These are phyloP conservation scores for Nothobranchius furzeri DNA, from an alignment of 2,113 vertebrate genomes.

Conservation along the genomic window DNA sequence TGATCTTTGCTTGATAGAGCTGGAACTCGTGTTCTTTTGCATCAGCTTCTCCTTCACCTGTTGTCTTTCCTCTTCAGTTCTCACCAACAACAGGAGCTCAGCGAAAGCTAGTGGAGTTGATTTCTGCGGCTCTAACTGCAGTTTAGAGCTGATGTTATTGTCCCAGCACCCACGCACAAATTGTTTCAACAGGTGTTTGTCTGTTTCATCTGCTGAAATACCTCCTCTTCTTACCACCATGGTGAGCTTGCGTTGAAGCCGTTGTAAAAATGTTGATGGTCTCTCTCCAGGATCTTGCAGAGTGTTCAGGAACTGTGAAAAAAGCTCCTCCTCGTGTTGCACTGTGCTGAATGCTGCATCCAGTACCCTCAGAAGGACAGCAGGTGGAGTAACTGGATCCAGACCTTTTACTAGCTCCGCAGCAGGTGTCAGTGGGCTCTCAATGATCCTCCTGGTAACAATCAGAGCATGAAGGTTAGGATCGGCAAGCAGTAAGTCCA, in stretches of 20 bases:
- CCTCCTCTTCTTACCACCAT: not conserved
- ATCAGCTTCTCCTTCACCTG: not conserved
- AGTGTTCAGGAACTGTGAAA: not conserved
- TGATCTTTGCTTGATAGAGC: too few relatives aligned
- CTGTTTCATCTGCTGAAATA: not conserved
- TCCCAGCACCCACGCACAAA: not conserved
- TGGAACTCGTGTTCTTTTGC: not conserved
- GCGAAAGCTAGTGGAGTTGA: not conserved
- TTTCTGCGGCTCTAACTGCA: not conserved
- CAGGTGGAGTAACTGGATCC: not conserved
- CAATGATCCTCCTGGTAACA: not conserved
- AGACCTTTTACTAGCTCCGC: not conserved
- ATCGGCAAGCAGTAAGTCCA: not conserved
- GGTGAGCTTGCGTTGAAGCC: not conserved
- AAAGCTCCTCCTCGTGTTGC: not conserved
- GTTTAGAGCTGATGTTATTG: not conserved
- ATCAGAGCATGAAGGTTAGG: not conserved
- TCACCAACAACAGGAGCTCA: not conserved
- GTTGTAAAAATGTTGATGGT: not conserved
- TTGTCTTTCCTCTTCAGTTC: not conserved
- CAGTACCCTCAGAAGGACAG: not conserved
- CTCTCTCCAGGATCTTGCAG: not conserved
- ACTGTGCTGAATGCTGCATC: not conserved
- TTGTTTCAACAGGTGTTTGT: not conserved
- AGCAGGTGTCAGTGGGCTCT: not conserved